Conservation (phyloP, 2,113 vertebrate species). For the Fukomys damarensis region DNA sequence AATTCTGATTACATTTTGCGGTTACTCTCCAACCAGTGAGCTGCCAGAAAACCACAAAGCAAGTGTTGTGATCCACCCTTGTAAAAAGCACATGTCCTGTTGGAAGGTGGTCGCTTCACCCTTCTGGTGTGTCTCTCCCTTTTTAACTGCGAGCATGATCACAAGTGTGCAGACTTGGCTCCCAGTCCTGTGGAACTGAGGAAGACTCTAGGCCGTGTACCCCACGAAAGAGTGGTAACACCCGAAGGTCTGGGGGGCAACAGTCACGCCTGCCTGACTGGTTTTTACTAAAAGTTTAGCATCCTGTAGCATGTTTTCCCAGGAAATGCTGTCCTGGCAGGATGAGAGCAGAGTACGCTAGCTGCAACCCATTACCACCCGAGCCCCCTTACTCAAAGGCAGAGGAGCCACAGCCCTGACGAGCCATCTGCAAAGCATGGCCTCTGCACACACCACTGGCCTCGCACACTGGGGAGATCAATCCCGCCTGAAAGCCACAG, state of each 20-base stretch:
- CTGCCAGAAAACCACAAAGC: slow-evolving; percentile 14
- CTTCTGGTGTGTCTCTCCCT: not conserved
- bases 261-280: not conserved
- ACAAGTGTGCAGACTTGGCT: not conserved
- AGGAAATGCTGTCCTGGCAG: not conserved
- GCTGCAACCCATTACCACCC: not conserved
- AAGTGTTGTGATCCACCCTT: not conserved
- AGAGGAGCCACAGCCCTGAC: not conserved
- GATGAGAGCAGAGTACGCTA: not conserved
- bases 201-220: not conserved
- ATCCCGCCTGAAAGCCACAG: not conserved
- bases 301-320: not conserved
- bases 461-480: not conserved
- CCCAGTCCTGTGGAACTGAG: not conserved
- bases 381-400: not conserved
- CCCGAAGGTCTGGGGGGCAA: not conserved
- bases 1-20: slow-evolving; percentile 62
- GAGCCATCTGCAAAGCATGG: not conserved
- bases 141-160: not conserved
- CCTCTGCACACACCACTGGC: not conserved
- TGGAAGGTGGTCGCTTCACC: not conserved
- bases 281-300: not conserved
- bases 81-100: not conserved
- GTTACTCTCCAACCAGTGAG: not conserved
- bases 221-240: not conserved